A percentile compares a stretch with the other conserved stretches of the same genome.
phyloP scores from a whole-genome alignment of 1,140 invertebrate species.

The Orius insidiosus region DNA sequence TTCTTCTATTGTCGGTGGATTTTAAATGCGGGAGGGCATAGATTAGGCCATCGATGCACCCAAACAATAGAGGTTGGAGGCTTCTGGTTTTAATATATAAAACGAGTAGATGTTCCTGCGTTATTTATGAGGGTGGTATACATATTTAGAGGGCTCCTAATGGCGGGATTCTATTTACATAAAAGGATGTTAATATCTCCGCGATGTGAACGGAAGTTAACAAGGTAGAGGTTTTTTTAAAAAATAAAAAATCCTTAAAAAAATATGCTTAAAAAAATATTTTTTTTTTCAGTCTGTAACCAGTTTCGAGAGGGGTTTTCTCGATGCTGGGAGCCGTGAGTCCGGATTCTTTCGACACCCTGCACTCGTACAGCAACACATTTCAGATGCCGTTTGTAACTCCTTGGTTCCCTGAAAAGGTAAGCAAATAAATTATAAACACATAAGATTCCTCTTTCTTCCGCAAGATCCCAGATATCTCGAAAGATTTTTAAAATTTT shows the following conservation, averaged over 20 bases:
- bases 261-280: slow-evolving; percentile 14
- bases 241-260: slow-evolving; percentile 12
- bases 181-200: too few relatives aligned
- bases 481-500: too few relatives aligned
- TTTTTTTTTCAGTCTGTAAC: slow-evolving; percentile 63
- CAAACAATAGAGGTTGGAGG: too few relatives aligned
- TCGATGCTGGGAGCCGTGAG: slow-evolving; percentile 81
- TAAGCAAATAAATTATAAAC: slow-evolving; percentile 26
- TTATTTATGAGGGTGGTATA: too few relatives aligned
- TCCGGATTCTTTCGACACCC: slow-evolving; percentile 81
- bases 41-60: too few relatives aligned
- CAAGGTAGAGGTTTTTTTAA: neutral
- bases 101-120: too few relatives aligned
- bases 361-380: slow-evolving; percentile 88
- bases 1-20: too few relatives aligned
- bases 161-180: too few relatives aligned
- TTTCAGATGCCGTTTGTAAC: slow-evolving; percentile 93
- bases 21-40: too few relatives aligned
- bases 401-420: slow-evolving; percentile 82
- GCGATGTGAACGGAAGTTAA: neutral
- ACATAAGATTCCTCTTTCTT: neutral
- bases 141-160: too few relatives aligned
- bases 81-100: too few relatives aligned
- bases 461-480: too few relatives aligned
- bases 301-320: slow-evolving; percentile 79